Percentiles rank a stretch among this genome's conserved stretches.
These are phyloP conservation scores for Nasonia oneida DNA, from an alignment of 2,888 invertebrate species.

Conservation along the genomic window DNA sequence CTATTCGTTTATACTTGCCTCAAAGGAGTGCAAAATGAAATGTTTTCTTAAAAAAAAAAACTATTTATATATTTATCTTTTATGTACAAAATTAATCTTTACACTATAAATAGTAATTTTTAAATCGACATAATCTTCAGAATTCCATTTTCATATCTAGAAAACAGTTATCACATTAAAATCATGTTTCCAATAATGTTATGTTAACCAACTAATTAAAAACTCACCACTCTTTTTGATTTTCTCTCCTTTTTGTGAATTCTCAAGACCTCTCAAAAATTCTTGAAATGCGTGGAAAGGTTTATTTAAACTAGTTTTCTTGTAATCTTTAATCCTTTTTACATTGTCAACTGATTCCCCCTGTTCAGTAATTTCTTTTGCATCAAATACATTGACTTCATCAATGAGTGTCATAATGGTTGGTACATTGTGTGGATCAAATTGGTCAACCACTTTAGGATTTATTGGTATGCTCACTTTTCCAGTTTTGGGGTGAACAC, in stretches of 20 bases:
- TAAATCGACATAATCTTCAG: slow-evolving; percentile 45
- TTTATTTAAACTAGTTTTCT: slow-evolving; percentile 87
- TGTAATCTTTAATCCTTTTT: slow-evolving; percentile 84
- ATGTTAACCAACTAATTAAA: slow-evolving; percentile 11
- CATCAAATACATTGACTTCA: slow-evolving; percentile 85
- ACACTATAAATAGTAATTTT: slow-evolving; percentile 1
- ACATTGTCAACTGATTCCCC: slow-evolving; percentile 75
- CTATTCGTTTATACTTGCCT: not conserved
- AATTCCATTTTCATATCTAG: slow-evolving; percentile 71
- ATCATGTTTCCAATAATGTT: slow-evolving; percentile 2
- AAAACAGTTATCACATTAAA: slow-evolving; percentile 57
- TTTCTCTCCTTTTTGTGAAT: slow-evolving; percentile 70
- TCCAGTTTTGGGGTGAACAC: slow-evolving; percentile 98
- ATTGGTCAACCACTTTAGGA: slow-evolving; percentile 85
- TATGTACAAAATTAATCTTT: slow-evolving; percentile 28
- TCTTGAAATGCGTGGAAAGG: slow-evolving; percentile 86
- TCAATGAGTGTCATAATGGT: slow-evolving; percentile 85
- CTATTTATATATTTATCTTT: not conserved
- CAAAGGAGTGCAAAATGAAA: not conserved
- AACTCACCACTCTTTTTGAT: slow-evolving; percentile 69
- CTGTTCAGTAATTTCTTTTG: slow-evolving; percentile 76
- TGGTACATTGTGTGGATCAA: slow-evolving; percentile 88
- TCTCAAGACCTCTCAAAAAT: slow-evolving; percentile 85
- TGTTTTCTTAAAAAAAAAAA: not conserved
- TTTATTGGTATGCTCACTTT: slow-evolving; percentile 95